A percentile compares a stretch with the other conserved stretches of the same genome.
phyloP scores from a whole-genome alignment of 2,888 invertebrate species.

The Gari tellinella region DNA sequence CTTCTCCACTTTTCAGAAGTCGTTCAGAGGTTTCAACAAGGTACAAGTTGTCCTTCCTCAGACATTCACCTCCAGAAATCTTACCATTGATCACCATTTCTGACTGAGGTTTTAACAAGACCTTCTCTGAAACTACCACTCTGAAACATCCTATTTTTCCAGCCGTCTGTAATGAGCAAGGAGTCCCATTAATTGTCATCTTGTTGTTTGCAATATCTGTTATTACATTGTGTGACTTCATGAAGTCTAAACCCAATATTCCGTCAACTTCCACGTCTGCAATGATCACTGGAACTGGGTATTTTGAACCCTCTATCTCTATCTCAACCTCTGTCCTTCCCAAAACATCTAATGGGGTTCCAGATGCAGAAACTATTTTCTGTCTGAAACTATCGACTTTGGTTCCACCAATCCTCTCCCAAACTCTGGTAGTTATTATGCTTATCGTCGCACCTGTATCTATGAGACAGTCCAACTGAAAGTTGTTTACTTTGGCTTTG shows the following conservation, averaged over 20 bases:
- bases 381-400: not conserved
- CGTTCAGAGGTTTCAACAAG: constrained; percentile 1
- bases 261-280: constrained; percentile 5
- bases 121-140: not conserved
- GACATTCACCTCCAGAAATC: not conserved
- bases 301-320: not conserved
- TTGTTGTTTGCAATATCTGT: not conserved
- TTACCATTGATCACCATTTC: constrained; percentile 1
- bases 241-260: constrained; percentile 3
- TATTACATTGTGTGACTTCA: constrained; percentile 2
- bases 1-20: not conserved
- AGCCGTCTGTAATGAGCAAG: not conserved
- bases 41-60: not conserved
- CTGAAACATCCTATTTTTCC: constrained; percentile 3
- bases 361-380: not conserved
- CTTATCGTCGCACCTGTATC: not conserved
- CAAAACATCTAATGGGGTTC: constrained; percentile 3
- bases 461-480: not conserved
- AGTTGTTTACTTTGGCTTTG: not conserved
- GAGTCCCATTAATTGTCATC: not conserved
- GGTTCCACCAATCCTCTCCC: too few species aligned
- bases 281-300: not conserved
- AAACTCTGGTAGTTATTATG: not conserved
- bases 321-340: not conserved
- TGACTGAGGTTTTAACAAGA: not conserved